These are phyloP conservation scores for Drosophila testacea DNA, from an alignment of 2,888 invertebrate genomes.

Conservation along the genomic window DNA sequence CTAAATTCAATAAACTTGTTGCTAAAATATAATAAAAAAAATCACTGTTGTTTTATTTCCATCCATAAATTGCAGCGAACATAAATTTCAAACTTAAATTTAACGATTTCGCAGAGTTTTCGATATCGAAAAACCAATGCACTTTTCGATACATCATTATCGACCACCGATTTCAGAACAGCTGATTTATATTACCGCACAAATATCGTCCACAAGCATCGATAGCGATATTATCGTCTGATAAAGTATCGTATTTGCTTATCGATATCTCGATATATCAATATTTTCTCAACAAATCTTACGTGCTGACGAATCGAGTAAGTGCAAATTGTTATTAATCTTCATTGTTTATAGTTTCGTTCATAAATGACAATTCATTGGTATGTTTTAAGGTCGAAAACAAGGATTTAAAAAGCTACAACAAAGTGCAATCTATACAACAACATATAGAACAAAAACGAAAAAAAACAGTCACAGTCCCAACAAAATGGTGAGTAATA, in stretches of 20 bases:
- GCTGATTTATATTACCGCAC: constrained; percentile 24
- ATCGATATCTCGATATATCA: too few relatives aligned
- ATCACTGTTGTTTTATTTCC: constrained; percentile 27
- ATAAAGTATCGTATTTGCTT: too few relatives aligned
- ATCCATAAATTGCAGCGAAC: neutral
- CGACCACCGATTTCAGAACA: constrained; percentile 30
- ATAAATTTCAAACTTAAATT: neutral
- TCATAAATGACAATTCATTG: constrained; percentile 5
- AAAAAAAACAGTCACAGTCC: constrained; percentile 41
- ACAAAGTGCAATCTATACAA: neutral
- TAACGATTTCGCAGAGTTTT: neutral
- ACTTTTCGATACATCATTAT: neutral
- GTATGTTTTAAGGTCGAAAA: constrained; percentile 10
- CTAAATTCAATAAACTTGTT: constrained; percentile 84
- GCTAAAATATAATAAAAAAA: constrained; percentile 75
- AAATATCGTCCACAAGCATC: too few relatives aligned
- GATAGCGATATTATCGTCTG: too few relatives aligned
- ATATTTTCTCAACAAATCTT: constrained; percentile 8
- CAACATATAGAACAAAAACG: constrained; percentile 16
- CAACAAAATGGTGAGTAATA: constrained; percentile 75
- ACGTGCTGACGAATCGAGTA: constrained; percentile 65
- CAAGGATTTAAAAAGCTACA: neutral
- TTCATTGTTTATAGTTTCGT: constrained; percentile 16
- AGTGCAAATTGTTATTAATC: constrained; percentile 53
- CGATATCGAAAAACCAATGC: constrained; percentile 9